phyloP scores from a whole-genome alignment of 2,113 vertebrate species.

The Myotis brandtii region DNA sequence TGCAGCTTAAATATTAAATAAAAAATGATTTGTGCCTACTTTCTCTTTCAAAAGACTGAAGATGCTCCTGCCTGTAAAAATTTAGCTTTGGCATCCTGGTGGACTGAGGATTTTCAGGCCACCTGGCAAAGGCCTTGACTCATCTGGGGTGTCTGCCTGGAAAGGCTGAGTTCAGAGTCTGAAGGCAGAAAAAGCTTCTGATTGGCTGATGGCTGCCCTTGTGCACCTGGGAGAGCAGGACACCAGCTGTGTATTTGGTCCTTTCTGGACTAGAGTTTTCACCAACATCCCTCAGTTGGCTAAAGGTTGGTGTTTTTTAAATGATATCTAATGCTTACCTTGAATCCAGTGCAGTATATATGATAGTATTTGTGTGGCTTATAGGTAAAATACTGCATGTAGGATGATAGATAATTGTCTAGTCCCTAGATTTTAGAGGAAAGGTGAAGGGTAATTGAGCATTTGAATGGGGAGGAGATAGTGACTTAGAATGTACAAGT shows the following conservation, averaged over 20 bases:
- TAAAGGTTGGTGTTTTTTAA: background rate
- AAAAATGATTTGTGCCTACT: background rate
- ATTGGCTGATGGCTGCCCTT: background rate
- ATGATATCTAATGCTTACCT: background rate
- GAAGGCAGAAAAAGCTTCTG: background rate
- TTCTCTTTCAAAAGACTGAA: background rate
- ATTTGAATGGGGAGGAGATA: background rate
- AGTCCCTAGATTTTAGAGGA: background rate
- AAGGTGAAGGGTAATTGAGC: background rate
- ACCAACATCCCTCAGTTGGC: background rate
- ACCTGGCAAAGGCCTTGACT: background rate
- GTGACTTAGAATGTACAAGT: background rate
- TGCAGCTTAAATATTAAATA: background rate
- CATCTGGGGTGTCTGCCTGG: background rate
- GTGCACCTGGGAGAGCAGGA: background rate
- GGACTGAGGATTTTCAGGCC: background rate
- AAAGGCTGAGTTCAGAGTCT: background rate
- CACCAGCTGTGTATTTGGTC: background rate
- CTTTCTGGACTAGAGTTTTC: background rate
- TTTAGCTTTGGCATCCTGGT: constrained; percentile 18
- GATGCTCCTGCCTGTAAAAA: background rate
- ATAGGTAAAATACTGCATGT: background rate
- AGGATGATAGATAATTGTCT: background rate
- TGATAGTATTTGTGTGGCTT: background rate
- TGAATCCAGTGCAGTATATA: background rate